Percentiles rank a stretch among this genome's conserved stretches.
Evolutionary conservation across 2,113 vertebrate species (phyloP).

Genomic region (Mionectes macconnelli): DNA sequence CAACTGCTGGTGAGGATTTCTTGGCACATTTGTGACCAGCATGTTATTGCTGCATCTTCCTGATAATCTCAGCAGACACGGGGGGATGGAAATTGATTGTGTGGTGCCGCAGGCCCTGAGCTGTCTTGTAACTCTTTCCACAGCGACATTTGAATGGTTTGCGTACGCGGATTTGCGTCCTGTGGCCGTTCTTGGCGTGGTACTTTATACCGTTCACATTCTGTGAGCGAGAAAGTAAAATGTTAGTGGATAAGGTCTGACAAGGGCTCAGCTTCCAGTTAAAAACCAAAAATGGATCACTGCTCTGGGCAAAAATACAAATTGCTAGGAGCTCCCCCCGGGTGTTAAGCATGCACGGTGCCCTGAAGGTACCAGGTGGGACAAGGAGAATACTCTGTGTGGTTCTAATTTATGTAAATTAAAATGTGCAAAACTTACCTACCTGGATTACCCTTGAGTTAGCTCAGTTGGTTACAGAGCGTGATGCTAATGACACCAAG

Average conservation of each 20-base stretch:
- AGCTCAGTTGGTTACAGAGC: not conserved
- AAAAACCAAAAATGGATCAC: not conserved
- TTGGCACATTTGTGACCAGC: conserved; percentile 83
- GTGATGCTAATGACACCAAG: not conserved
- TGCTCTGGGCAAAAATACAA: rapidly evolving
- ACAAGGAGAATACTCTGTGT: not conserved
- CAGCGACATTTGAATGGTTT: conserved; percentile 98
- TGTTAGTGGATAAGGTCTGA: not conserved
- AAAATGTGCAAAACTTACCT: rapidly evolving
- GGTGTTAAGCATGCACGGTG: rapidly evolving
- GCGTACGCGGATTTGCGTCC: conserved; percentile 94
- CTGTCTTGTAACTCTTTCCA: conserved; percentile 98
- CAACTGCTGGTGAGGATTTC: conserved; percentile 87
- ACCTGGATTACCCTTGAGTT: not conserved
- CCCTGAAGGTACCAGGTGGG: not conserved
- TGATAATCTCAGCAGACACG: conserved; percentile 92
- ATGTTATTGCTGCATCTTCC: conserved; percentile 95
- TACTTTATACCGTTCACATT: conserved; percentile 99
- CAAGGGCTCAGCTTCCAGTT: not conserved
- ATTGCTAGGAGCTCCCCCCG: rapidly evolving
- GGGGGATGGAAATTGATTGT: conserved; percentile 98
- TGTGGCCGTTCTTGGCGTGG: conserved; percentile 98
- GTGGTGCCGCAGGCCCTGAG: conserved; percentile 98
- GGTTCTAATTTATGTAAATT: no score
- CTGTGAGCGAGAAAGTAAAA: conserved; percentile 70